Conservation (phyloP, 2,888 invertebrate genomes). For the Caenorhabditis sp. region DNA sequence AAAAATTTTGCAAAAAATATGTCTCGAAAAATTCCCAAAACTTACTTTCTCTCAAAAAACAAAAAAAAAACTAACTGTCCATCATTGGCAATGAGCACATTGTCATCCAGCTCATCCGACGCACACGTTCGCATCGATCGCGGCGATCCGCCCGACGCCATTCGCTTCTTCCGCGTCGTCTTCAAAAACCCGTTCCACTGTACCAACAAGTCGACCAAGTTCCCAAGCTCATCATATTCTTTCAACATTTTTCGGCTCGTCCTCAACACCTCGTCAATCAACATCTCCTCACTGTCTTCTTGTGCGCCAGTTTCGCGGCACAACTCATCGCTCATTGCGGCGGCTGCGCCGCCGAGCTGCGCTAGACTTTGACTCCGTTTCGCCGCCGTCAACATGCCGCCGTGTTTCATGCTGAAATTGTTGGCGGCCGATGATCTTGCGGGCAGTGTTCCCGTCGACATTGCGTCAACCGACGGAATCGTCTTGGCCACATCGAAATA, state of each 20-base stretch:
- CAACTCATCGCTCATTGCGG: constrained; percentile 3
- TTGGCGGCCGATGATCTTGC: constrained; percentile 14
- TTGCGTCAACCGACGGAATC: constrained; percentile 67
- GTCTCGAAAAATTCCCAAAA: too few relatives aligned
- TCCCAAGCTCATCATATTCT: constrained; percentile 58
- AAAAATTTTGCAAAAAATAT: too few relatives aligned
- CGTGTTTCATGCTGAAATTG: background rate
- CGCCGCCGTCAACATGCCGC: constrained; percentile 16
- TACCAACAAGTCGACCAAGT: constrained; percentile 54
- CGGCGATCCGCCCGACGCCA: background rate
- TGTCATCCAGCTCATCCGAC: constrained; percentile 63
- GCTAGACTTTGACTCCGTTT: constrained; percentile 43
- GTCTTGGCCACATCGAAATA: constrained; percentile 65
- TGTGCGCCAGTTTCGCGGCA: constrained; percentile 1
- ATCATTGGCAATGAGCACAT: constrained; percentile 51
- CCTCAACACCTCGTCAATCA: constrained; percentile 52
- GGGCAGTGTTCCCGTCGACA: constrained; percentile 43
- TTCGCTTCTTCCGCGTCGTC: background rate
- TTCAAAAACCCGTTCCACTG: constrained; percentile 53
- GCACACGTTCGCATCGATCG: constrained; percentile 40
- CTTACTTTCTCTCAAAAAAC: too few relatives aligned
- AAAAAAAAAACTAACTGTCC: constrained; percentile 34
- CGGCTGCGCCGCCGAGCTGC: constrained; percentile 25
- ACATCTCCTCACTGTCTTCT: constrained; percentile 17
- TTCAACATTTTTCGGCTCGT: constrained; percentile 36